phyloP scores from a whole-genome alignment of 2,888 invertebrate species.

The Lingula anatina region DNA sequence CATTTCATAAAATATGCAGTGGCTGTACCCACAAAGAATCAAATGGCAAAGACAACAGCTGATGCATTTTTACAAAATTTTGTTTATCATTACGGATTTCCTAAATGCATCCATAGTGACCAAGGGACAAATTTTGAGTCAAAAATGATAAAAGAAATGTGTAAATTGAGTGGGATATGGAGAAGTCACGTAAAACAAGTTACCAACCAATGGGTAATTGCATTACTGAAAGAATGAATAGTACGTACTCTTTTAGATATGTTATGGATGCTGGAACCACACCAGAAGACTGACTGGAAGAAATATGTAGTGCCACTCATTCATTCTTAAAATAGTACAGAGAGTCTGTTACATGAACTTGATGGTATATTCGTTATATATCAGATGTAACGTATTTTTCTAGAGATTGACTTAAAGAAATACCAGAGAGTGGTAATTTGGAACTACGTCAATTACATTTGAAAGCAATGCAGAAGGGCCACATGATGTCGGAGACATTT shows the following conservation, averaged over 20 bases:
- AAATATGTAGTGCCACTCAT: not conserved
- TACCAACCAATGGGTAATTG: slow-evolving; percentile 9
- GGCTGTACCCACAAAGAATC: slow-evolving; percentile 3
- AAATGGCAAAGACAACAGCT: slow-evolving; percentile 8
- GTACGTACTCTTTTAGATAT: slow-evolving; percentile 5
- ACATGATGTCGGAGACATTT: too few relatives aligned
- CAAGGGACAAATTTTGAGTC: slow-evolving; percentile 11
- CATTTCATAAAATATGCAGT: slow-evolving; percentile 2
- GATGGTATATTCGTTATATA: too few relatives aligned
- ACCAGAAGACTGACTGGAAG: slow-evolving; percentile 6
- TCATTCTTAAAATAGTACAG: slow-evolving; percentile 6
- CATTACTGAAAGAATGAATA: slow-evolving; percentile 1
- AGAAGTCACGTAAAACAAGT: slow-evolving; percentile 7
- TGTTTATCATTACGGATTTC: slow-evolving; percentile 6
- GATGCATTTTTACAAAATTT: slow-evolving; percentile 4
- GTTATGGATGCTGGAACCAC: slow-evolving; percentile 4
- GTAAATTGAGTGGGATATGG: slow-evolving; percentile 3
- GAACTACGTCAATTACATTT: too few relatives aligned
- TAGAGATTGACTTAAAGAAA: too few relatives aligned
- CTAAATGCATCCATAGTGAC: slow-evolving; percentile 6
- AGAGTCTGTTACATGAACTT: too few relatives aligned
- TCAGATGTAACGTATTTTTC: too few relatives aligned
- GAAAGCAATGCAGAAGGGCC: too few relatives aligned
- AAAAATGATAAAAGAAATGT: slow-evolving; percentile 4
- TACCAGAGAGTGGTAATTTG: too few relatives aligned